Evolutionary conservation across 1,140 invertebrate species (phyloP).

Genomic region (Octopus bimaculoides): DNA sequence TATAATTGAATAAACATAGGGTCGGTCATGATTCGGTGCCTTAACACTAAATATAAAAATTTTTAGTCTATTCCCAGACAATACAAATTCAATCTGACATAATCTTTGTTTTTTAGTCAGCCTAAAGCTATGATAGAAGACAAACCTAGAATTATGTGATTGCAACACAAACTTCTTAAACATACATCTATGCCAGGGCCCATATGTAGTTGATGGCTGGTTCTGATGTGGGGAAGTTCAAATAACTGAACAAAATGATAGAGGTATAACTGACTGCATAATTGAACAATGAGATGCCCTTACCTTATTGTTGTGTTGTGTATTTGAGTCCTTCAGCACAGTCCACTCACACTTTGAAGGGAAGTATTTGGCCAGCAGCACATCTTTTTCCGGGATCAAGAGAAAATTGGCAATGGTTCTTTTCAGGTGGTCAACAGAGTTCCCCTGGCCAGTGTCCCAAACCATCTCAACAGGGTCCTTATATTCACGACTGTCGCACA

Average conservation of each 20-base stretch:
- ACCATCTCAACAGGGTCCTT: constrained; percentile 35
- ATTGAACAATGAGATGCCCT: background rate
- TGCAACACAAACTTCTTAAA: background rate
- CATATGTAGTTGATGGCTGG: background rate
- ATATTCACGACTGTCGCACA: constrained; percentile 39
- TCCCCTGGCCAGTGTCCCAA: constrained; percentile 40
- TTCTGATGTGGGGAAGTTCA: background rate
- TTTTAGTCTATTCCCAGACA: no score
- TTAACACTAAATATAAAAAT: no score
- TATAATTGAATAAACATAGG: no score
- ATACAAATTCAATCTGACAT: no score
- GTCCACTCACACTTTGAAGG: constrained; percentile 42
- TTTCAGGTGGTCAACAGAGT: constrained; percentile 30
- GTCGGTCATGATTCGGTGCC: no score
- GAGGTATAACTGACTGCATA: background rate
- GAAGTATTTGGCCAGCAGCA: constrained; percentile 49
- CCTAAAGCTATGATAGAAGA: background rate
- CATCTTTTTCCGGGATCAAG: constrained; percentile 32
- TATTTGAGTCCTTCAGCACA: constrained; percentile 30
- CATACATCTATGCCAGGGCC: background rate
- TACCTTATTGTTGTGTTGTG: background rate
- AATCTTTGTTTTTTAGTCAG: background rate
- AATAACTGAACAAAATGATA: background rate
- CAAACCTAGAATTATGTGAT: no score
- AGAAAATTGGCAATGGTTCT: constrained; percentile 33